Percentiles rank a stretch among this genome's conserved stretches.
phyloP scores from a whole-genome alignment of 2,888 invertebrate species.

The Dorcus parallelipipedus region DNA sequence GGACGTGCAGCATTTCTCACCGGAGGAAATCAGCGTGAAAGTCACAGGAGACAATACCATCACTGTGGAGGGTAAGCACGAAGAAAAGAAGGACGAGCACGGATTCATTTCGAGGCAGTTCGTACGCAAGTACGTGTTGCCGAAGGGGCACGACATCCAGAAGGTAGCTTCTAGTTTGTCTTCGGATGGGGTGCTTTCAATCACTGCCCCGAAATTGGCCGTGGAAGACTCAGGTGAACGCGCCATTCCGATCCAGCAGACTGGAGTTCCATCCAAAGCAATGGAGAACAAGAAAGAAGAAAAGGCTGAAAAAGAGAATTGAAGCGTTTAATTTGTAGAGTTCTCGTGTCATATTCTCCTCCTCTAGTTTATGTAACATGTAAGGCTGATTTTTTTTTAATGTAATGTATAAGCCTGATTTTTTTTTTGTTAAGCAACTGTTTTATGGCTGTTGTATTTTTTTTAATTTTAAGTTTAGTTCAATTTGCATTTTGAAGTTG shows the following conservation, averaged over 20 bases:
- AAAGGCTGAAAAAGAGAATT: no score
- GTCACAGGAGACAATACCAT: conserved; percentile 63
- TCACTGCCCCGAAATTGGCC: conserved; percentile 60
- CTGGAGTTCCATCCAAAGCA: conserved; percentile 34
- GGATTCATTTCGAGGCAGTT: conserved; percentile 77
- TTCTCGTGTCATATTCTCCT: no score
- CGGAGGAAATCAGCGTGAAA: conserved; percentile 75
- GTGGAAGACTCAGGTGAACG: conserved; percentile 43
- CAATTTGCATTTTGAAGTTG: no score
- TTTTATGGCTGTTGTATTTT: no score
- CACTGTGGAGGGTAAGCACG: conserved; percentile 75
- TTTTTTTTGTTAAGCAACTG: no score
- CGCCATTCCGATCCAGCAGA: conserved; percentile 50
- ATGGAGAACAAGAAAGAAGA: conserved; percentile 11
- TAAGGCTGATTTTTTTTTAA: no score
- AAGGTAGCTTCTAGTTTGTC: conserved; percentile 71
- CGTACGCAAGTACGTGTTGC: conserved; percentile 68
- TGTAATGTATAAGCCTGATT: no score
- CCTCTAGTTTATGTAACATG: no score
- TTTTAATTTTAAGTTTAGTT: no score
- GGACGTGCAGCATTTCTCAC: conserved; percentile 76
- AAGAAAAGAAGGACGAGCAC: conserved; percentile 70
- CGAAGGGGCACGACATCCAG: conserved; percentile 69
- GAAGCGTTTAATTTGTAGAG: no score
- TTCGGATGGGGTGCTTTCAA: conserved; percentile 68